A percentile compares a stretch with the other conserved stretches of the same genome.
phyloP scores from a whole-genome alignment of 1,140 invertebrate species.

The Patella vulgata region DNA sequence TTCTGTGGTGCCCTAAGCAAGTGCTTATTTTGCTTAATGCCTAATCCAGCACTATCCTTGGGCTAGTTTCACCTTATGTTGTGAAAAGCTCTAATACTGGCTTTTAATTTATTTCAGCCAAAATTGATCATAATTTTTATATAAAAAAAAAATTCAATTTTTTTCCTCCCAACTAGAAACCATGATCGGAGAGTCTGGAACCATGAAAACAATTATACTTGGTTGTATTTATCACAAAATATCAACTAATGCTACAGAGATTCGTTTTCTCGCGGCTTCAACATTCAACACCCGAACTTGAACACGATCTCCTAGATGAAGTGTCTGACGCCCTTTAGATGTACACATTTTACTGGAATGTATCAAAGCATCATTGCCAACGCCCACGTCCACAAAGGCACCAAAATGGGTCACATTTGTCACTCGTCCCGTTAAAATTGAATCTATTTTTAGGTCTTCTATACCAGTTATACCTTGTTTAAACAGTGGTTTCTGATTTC shows the following conservation, averaged over 20 bases:
- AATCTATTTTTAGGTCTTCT: conserved; percentile 71
- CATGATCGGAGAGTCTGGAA: too few species aligned
- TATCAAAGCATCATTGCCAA: conserved; percentile 80
- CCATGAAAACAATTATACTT: too few species aligned
- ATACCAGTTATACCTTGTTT: conserved; percentile 73
- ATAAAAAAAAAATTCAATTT: too few species aligned
- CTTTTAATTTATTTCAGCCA: too few species aligned
- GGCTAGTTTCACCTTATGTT: too few species aligned
- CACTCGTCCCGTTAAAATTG: conserved; percentile 69
- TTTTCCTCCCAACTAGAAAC: too few species aligned
- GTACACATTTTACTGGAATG: conserved; percentile 68
- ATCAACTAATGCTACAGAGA: conserved; percentile 66
- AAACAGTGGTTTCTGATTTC: conserved; percentile 76
- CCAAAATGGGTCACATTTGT: conserved; percentile 89
- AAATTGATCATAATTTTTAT: too few species aligned
- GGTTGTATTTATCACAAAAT: not conserved
- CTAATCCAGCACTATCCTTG: too few species aligned
- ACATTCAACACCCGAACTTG: conserved; percentile 72
- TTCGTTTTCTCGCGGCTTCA: conserved; percentile 69
- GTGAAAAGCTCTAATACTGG: too few species aligned
- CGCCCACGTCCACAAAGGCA: conserved; percentile 89
- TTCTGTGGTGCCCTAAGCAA: too few species aligned
- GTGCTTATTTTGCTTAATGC: too few species aligned
- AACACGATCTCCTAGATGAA: conserved; percentile 79
- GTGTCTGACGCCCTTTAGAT: conserved; percentile 53